Evolutionary conservation across 2,113 vertebrate genomes (phyloP), one percentile per base, ranked within the genome.

Genomic region (Martes martes): DNA sequence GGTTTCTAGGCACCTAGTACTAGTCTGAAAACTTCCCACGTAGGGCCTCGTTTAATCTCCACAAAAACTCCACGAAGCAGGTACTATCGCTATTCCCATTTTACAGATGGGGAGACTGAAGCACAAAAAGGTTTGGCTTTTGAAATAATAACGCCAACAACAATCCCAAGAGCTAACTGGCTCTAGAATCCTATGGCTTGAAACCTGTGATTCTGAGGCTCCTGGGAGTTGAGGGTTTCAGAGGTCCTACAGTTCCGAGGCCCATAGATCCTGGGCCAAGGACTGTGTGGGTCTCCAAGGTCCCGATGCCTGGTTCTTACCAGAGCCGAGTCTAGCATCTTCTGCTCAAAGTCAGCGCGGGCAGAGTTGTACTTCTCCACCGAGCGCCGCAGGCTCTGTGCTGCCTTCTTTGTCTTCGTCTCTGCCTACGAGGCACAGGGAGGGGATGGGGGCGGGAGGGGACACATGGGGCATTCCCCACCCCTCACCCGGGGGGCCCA

Each of bases 261-360:
- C 52, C 87, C 16, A 1, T 5, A 4, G 61, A 65, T 24, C 52
- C 15, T 4, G 13, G 63, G 69, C 28, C 19, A 10, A 19, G 71
- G 63, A 26, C n/a, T 8, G 6, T 6, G 19, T 19, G 36, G 31
- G 36, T 57, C 55, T 65, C 73, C 4, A 13, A 65, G 33, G 45
- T 2, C 14, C 1, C 0, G 5, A 23, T 2, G 36, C 19, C 7
- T 6, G 1, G 6, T 55, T 24, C 98, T 59, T 96, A 99, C 99
- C 99, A 99, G 97, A 24, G 99, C 99, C 0, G 99, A 99, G 80
- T 99, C 99, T 89, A 99, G 98, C 99, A 99, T 99, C 98, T 99
- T 99, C 98, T 99, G 99, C 98, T 99, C 99, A 59, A 99, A 99
- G 97, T 99, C 99, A 0, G 99, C 98, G 0, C 99, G 99, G 50